These are phyloP conservation scores for Pterostichus niger DNA, from an alignment of 2,888 invertebrate genomes.

Conservation along the genomic window DNA sequence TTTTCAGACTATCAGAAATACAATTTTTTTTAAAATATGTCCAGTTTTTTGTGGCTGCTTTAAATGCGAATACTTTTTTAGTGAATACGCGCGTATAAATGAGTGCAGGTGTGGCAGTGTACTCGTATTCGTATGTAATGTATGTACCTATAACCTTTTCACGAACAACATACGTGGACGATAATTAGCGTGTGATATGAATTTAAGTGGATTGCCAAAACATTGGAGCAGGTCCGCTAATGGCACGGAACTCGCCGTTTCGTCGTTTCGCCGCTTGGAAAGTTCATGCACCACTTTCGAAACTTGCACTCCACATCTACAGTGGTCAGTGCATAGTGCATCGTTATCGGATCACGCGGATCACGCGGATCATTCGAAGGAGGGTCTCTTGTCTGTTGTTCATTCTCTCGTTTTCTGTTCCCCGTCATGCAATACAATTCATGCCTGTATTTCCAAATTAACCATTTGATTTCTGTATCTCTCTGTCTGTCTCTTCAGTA, in stretches of 20 bases:
- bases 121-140: background rate
- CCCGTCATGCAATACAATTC: slow-evolving; percentile 4
- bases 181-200: slow-evolving; percentile 58
- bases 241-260: slow-evolving; percentile 38
- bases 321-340: background rate
- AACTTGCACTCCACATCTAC: slow-evolving; percentile 13
- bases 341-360: too few relatives aligned
- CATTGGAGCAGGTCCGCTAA: slow-evolving; percentile 51
- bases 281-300: slow-evolving; percentile 60
- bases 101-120: slow-evolving; percentile 29
- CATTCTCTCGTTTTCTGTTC: background rate
- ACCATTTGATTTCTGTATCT: slow-evolving; percentile 27
- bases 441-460: slow-evolving; percentile 49
- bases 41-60: too few relatives aligned
- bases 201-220: slow-evolving; percentile 62
- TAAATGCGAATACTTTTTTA: background rate
- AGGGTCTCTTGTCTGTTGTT: too few relatives aligned
- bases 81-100: background rate
- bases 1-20: too few relatives aligned
- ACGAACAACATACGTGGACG: slow-evolving; percentile 25
- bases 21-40: too few relatives aligned
- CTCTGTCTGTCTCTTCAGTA: background rate
- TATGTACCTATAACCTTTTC: slow-evolving; percentile 47
- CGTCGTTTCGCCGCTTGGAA: slow-evolving; percentile 39
- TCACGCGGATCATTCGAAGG: too few relatives aligned